Percentiles rank a stretch among this genome's conserved stretches.
phyloP scores from a whole-genome alignment of 1,140 invertebrate genomes.

The Zophobas morio region DNA sequence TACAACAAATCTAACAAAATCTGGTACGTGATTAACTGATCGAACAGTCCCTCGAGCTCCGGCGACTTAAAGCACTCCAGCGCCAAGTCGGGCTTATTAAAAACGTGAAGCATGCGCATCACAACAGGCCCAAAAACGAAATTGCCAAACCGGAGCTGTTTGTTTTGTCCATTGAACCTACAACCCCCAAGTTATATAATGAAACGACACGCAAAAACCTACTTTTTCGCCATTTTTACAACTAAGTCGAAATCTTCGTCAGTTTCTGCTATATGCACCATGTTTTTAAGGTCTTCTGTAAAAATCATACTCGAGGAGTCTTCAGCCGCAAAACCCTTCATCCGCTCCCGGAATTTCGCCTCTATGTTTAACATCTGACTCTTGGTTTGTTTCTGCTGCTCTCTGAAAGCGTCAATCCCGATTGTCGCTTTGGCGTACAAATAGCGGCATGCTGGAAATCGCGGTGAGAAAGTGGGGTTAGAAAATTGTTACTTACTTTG shows the following conservation, averaged over 20 bases:
- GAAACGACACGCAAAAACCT: slow-evolving; percentile 45
- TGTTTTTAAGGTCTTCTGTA: slow-evolving; percentile 88
- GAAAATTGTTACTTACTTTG: not conserved
- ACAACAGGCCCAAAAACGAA: slow-evolving; percentile 88
- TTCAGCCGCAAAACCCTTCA: slow-evolving; percentile 73
- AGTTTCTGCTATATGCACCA: slow-evolving; percentile 78
- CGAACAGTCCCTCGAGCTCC: slow-evolving; percentile 76
- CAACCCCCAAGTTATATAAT: slow-evolving; percentile 55
- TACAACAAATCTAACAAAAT: slow-evolving; percentile 82
- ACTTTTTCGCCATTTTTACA: slow-evolving; percentile 79
- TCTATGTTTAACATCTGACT: slow-evolving; percentile 73
- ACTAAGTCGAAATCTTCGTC: slow-evolving; percentile 77
- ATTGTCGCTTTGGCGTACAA: slow-evolving; percentile 72
- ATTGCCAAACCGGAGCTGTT: slow-evolving; percentile 80
- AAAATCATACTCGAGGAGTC: slow-evolving; percentile 79
- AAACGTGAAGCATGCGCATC: slow-evolving; percentile 83
- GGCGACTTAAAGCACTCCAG: slow-evolving; percentile 78
- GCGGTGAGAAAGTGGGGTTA: slow-evolving; percentile 5
- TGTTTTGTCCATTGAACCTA: slow-evolving; percentile 82
- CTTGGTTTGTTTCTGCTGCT: slow-evolving; percentile 69
- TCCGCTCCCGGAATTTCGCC: slow-evolving; percentile 78
- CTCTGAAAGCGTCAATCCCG: slow-evolving; percentile 74
- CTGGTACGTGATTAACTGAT: slow-evolving; percentile 79
- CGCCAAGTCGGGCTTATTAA: slow-evolving; percentile 80
- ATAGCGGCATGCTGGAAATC: slow-evolving; percentile 3